Percentiles rank a stretch among this genome's conserved stretches.
Conservation (phyloP, 2,888 invertebrate species). For the Pemphredon lugubris region DNA sequence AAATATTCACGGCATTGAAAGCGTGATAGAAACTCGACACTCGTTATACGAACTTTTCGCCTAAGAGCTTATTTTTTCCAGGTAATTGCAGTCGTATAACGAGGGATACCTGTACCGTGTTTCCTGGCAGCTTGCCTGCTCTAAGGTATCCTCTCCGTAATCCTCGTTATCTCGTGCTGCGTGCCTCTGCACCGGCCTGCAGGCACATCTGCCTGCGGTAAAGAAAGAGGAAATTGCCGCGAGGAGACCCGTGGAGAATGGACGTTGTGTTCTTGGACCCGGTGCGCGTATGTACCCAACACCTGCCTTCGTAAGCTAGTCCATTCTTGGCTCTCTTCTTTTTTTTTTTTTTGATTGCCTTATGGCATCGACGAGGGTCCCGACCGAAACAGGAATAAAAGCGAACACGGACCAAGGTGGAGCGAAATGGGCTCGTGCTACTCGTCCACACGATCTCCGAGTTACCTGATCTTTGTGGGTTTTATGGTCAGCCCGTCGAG, state of each 20-base stretch:
- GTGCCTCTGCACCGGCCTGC: conserved; percentile 50
- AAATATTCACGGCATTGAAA: too few species aligned
- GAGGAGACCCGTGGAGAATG: conserved; percentile 38
- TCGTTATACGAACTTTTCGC: too few species aligned
- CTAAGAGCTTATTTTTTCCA: too few species aligned
- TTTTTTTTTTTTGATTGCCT: conserved; percentile 35
- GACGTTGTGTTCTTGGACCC: conserved; percentile 40
- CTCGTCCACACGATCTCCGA: conserved; percentile 17
- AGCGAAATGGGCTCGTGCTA: conserved; percentile 44
- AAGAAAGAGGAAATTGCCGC: conserved; percentile 54
- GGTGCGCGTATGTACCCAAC: conserved; percentile 48
- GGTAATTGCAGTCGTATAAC: too few species aligned
- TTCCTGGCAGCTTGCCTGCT: conserved; percentile 37
- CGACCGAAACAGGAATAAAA: conserved; percentile 15
- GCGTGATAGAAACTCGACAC: too few species aligned
- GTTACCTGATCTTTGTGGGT: conserved; percentile 37
- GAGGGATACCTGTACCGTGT: too few species aligned
- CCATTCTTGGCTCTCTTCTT: conserved; percentile 15
- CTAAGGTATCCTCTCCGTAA: conserved; percentile 41
- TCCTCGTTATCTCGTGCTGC: conserved; percentile 63
- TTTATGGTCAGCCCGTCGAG: conserved; percentile 23
- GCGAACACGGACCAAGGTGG: not conserved
- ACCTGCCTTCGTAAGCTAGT: conserved; percentile 51
- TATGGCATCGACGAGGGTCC: conserved; percentile 15
- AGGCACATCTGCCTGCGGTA: conserved; percentile 49